A percentile compares a stretch with the other conserved stretches of the same genome.
Evolutionary conservation across 2,888 invertebrate species (phyloP).

Genomic region (Scaptomyza polygonia): DNA sequence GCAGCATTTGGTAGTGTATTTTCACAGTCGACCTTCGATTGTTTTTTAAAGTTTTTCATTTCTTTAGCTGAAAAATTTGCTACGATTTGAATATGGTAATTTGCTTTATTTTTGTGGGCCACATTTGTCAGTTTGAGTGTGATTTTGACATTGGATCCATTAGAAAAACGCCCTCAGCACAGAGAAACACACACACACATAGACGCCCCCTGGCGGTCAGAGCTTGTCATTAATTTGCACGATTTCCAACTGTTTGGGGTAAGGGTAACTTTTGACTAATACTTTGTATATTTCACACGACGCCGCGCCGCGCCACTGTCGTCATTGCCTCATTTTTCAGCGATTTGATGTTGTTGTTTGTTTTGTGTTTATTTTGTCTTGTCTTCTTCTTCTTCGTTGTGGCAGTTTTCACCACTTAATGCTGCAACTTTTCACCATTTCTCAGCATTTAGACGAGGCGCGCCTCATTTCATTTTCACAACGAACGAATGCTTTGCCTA

Average conservation of each 20-base stretch:
- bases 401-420: constrained; percentile 66
- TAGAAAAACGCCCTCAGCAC: constrained; percentile 10
- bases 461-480: constrained; percentile 50
- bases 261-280: constrained; percentile 14
- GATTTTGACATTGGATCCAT: constrained; percentile 58
- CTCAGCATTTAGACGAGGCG: constrained; percentile 61
- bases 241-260: constrained; percentile 58
- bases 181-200: constrained; percentile 11
- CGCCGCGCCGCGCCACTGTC: constrained; percentile 38
- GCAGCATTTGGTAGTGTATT: constrained; percentile 6
- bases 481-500: constrained; percentile 24
- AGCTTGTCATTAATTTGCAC: constrained; percentile 56
- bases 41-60: background rate
- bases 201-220: constrained; percentile 34
- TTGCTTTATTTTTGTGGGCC: constrained; percentile 61
- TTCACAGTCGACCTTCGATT: background rate
- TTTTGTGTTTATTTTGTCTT: too few species aligned
- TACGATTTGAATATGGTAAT: constrained; percentile 26
- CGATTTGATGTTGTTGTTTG: constrained; percentile 27
- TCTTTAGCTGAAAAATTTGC: too few species aligned
- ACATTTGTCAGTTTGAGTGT: constrained; percentile 16
- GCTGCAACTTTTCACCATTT: constrained; percentile 71
- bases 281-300: constrained; percentile 53
- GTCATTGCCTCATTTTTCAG: constrained; percentile 55
- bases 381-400: constrained; percentile 1